Percentiles rank a stretch among this genome's conserved stretches.
phyloP scores from a whole-genome alignment of 2,888 invertebrate species.

The Heliconius erato region DNA sequence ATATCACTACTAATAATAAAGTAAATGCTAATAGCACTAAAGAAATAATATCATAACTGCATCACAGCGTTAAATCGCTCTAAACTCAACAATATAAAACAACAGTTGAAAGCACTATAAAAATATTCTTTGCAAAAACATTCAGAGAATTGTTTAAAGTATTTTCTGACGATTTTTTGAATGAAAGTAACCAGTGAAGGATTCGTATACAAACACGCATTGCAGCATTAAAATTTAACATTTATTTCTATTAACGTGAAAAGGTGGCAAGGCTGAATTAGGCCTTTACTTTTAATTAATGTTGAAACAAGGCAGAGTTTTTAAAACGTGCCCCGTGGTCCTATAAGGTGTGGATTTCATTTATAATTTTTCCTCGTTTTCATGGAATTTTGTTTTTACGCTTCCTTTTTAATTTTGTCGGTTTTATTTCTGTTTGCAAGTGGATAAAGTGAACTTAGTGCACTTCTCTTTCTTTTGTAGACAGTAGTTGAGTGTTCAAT shows the following conservation, averaged over 20 bases:
- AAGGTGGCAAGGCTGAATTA: slow-evolving; percentile 29
- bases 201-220: slow-evolving; percentile 14
- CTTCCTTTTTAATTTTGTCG: background rate
- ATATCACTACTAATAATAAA: too few species aligned
- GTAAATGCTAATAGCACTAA: background rate
- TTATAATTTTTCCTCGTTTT: slow-evolving; percentile 20
- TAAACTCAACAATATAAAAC: background rate
- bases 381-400: background rate
- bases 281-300: slow-evolving; percentile 37
- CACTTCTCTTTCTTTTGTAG: background rate
- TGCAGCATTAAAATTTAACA: slow-evolving; percentile 26
- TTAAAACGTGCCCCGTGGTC: slow-evolving; percentile 33
- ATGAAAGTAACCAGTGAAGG: slow-evolving; percentile 20
- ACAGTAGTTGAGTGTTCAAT: too few species aligned
- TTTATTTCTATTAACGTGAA: slow-evolving; percentile 36
- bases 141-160: background rate
- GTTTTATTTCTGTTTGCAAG: background rate
- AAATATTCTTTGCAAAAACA: background rate
- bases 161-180: slow-evolving; percentile 1
- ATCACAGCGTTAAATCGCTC: background rate
- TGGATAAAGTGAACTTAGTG: background rate
- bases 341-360: slow-evolving; percentile 32
- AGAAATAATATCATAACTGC: background rate
- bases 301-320: slow-evolving; percentile 24
- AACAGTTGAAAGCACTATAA: background rate